phyloP scores from a whole-genome alignment of 2,113 vertebrate species.

The Varanus komodoensis region DNA sequence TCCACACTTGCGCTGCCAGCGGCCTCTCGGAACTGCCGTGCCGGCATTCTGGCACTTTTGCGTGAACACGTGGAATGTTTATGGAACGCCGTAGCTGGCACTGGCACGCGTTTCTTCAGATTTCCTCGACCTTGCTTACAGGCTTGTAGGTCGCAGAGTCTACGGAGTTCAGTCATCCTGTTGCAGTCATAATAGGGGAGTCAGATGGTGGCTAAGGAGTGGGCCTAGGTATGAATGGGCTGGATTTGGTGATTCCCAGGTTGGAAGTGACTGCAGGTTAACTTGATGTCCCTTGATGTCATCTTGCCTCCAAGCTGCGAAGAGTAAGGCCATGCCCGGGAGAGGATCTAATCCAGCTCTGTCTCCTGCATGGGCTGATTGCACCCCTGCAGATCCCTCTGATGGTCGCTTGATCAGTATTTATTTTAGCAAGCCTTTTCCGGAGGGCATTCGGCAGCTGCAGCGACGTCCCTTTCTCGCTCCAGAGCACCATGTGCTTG shows the following conservation, averaged over 20 bases:
- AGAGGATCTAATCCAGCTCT: background rate
- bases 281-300: background rate
- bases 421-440: background rate
- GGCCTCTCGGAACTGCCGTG: background rate
- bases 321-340: background rate
- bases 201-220: background rate
- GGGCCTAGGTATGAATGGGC: background rate
- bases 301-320: background rate
- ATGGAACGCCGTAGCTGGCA: background rate
- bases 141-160: background rate
- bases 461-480: background rate
- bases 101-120: background rate
- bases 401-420: background rate
- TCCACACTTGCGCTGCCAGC: no score
- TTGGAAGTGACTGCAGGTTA: background rate
- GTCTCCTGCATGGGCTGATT: background rate
- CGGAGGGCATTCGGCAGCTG: background rate
- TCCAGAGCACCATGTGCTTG: background rate
- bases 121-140: background rate
- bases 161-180: background rate
- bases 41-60: background rate
- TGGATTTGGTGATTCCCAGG: background rate
- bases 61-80: background rate
- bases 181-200: background rate
- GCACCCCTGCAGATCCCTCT: background rate